Evolutionary conservation across 2,113 vertebrate species (phyloP).

Genomic region (Cottus gobio): DNA sequence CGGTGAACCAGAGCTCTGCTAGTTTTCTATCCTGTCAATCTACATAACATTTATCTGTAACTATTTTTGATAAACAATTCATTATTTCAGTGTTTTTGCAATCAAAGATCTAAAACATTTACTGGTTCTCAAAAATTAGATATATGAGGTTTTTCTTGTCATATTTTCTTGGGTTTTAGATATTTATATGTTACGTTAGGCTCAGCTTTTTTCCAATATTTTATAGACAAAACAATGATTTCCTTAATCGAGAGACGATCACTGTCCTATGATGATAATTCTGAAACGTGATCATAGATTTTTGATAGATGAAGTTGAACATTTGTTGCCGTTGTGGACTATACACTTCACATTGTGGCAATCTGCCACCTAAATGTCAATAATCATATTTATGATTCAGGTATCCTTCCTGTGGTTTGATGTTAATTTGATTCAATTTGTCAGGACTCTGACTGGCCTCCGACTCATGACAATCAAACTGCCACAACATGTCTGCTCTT

Average conservation of each 20-base stretch:
- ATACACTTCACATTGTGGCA: neutral
- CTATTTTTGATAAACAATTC: neutral
- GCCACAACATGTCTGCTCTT: constrained; percentile 17
- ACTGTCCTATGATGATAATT: neutral
- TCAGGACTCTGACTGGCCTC: neutral
- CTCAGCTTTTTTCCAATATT: neutral
- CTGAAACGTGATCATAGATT: neutral
- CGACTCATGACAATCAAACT: neutral
- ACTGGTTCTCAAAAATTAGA: neutral
- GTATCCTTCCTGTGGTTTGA: constrained; percentile 6
- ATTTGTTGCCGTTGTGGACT: constrained; percentile 16
- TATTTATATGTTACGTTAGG: neutral
- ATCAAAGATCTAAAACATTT: neutral
- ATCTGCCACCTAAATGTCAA: neutral
- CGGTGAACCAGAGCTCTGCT: neutral
- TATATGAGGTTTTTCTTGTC: neutral
- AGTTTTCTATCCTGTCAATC: neutral
- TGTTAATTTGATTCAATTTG: neutral
- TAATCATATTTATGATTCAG: constrained; percentile 1
- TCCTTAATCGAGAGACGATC: neutral
- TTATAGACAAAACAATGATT: neutral
- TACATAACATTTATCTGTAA: neutral
- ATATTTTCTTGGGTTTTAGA: too few species aligned
- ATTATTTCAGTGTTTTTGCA: neutral
- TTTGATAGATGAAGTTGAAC: constrained; percentile 9